phyloP scores from a whole-genome alignment of 2,113 vertebrate species.

The Cynocephalus volans region DNA sequence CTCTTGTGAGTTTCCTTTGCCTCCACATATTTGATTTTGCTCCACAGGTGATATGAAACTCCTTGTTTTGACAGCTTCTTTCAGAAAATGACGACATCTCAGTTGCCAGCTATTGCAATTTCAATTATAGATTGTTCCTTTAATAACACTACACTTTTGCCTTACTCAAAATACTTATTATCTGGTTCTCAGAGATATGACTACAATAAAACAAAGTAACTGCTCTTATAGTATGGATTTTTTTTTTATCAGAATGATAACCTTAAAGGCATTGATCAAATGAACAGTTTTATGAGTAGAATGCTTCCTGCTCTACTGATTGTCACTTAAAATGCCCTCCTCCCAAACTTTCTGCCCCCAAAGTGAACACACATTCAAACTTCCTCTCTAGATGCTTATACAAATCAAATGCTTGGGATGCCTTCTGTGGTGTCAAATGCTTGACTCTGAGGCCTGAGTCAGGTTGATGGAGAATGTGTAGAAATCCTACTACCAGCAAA shows the following conservation, averaged over 20 bases:
- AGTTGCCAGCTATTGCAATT: slow-evolving; percentile 23
- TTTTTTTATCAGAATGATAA: slow-evolving; percentile 32
- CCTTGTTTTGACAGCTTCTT: slow-evolving; percentile 71
- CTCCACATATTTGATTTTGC: slow-evolving; percentile 42
- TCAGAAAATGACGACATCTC: slow-evolving; percentile 37
- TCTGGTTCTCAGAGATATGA: slow-evolving; percentile 27
- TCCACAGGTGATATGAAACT: slow-evolving; percentile 46
- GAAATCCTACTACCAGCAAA: neutral
- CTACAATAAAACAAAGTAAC: slow-evolving; percentile 66
- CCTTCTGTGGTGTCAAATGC: neutral
- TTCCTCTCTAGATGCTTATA: neutral
- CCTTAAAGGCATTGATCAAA: neutral
- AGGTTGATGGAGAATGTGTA: neutral
- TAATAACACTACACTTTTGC: slow-evolving; percentile 52
- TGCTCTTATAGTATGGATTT: neutral
- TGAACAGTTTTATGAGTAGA: neutral
- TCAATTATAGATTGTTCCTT: slow-evolving; percentile 70
- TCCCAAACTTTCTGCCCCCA: neutral
- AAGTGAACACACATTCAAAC: neutral
- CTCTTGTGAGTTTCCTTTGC: neutral
- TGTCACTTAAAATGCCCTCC: neutral
- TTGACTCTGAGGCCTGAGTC: neutral
- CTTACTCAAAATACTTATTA: slow-evolving; percentile 52
- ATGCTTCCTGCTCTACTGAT: neutral
- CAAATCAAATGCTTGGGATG: neutral